phyloP scores from a whole-genome alignment of 2,888 invertebrate genomes.

The Watsonalla cultraria region DNA sequence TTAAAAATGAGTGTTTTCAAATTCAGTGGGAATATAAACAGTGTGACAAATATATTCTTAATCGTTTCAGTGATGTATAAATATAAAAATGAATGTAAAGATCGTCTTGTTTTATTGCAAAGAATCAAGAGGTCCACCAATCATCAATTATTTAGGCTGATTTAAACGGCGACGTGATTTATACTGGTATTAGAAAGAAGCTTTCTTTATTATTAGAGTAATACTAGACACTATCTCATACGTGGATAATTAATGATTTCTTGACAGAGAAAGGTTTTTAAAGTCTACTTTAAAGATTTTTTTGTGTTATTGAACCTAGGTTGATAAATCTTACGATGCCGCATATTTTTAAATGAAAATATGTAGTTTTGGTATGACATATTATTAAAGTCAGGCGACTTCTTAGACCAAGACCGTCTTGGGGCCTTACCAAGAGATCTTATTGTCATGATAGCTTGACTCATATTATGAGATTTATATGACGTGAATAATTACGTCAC shows the following conservation, averaged over 20 bases:
- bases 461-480: no score
- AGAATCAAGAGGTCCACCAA: not conserved
- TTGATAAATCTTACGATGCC: no score
- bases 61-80: not conserved
- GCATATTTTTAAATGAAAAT: no score
- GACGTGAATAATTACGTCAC: no score
- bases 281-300: no score
- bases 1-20: not conserved
- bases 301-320: no score
- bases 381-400: no score
- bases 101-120: not conserved
- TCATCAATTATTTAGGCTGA: conserved; percentile 18
- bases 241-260: not conserved
- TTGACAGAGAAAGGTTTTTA: no score
- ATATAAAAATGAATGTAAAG: not conserved
- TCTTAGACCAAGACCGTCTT: no score
- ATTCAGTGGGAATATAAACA: not conserved
- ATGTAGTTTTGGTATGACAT: no score
- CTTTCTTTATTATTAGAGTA: not conserved
- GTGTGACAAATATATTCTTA: conserved; percentile 4
- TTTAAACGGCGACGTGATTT: conserved; percentile 1
- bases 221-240: not conserved
- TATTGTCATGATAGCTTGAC: no score
- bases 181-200: not conserved
- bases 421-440: no score